Evolutionary conservation across 2,797 vertebrate species (phyloP), one percentile per base, ranked within the genome.

Genomic region (Bradypodion ventrale): DNA sequence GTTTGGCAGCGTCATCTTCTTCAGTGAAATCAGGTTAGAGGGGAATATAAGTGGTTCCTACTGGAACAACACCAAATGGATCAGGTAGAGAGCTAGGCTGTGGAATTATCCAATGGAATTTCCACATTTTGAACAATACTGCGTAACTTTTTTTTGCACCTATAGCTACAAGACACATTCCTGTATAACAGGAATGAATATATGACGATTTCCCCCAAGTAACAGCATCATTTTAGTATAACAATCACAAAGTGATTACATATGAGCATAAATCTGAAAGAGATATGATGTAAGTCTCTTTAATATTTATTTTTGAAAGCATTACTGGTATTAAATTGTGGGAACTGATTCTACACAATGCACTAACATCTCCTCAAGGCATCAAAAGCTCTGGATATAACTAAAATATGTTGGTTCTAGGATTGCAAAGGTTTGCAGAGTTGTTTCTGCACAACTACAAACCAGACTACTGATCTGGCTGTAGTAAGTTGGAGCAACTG

Each of bases 1-100:
- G 79, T 85, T 93, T 95, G 95, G 94, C 94, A 87, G 90, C 91
- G 75, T 82, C 93, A 90, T 94, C 92, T 92, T 89, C 83, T 85
- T 29, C 80, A 90, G 82, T 74, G 89, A 93, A 70, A 84, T 87
- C 87, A 87, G 93, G 87, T 87, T 88, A 83, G 78, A 91, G 66
- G 81, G 70, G 78, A 90, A 79, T 87, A 87, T 90, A 90, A 91
- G 90, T 90, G 87, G 86, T 87, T 91, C 90, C 91, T 82, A 86
- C 83, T 86, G 89, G 88, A 87, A 85, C 42, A 85, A 69, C 32
- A 72, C 80, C 90, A 91, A 83, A 85, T 32, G 86, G 83, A 90
- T 88, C 90, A 93, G 73, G 88, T 69, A 93, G 84, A 49, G 87
- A 89, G 87, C 63, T 83, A 82, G 60, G 92, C 85, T 84, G 60